Conservation (phyloP, 2,797 vertebrate genomes). For the Rhinophrynus dorsalis region DNA sequence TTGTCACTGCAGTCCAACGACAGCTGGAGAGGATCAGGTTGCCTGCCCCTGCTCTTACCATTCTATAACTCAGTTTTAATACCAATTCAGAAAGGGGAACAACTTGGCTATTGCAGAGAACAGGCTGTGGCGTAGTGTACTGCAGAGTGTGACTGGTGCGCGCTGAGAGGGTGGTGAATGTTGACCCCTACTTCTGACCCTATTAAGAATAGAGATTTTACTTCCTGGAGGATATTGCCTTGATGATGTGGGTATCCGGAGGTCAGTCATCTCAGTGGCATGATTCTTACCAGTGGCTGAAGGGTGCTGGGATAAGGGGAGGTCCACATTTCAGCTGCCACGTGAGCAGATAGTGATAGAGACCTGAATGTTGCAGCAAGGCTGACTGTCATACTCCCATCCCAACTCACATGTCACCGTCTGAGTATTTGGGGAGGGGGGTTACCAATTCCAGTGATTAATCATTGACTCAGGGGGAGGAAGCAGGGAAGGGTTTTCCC, state of each 20-base stretch:
- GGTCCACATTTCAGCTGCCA: constrained; percentile 32
- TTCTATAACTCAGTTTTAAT: too few species aligned
- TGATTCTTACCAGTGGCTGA: constrained; percentile 15
- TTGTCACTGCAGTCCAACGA: too few species aligned
- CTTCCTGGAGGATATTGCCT: background rate
- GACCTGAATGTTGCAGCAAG: constrained; percentile 4
- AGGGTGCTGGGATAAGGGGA: constrained; percentile 7
- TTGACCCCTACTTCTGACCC: constrained; percentile 11
- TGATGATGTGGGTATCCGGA: constrained; percentile 16
- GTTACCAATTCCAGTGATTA: too few species aligned
- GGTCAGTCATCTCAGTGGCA: too few species aligned
- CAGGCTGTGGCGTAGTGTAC: constrained; percentile 6
- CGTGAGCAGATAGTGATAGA: constrained; percentile 39
- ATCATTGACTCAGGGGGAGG: too few species aligned
- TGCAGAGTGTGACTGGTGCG: constrained; percentile 24
- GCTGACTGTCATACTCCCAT: constrained; percentile 17
- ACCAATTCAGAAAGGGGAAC: too few species aligned
- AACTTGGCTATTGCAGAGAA: constrained; percentile 21
- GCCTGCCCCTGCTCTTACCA: too few species aligned
- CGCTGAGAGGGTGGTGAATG: too few species aligned
- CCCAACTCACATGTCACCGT: constrained; percentile 6
- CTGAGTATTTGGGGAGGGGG: constrained; percentile 22
- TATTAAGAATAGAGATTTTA: constrained; percentile 13
- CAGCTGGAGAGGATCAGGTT: too few species aligned
- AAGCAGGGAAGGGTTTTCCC: too few species aligned